phyloP scores from a whole-genome alignment of 2,113 vertebrate genomes.

The Brachyhypopomus occidentalis region DNA sequence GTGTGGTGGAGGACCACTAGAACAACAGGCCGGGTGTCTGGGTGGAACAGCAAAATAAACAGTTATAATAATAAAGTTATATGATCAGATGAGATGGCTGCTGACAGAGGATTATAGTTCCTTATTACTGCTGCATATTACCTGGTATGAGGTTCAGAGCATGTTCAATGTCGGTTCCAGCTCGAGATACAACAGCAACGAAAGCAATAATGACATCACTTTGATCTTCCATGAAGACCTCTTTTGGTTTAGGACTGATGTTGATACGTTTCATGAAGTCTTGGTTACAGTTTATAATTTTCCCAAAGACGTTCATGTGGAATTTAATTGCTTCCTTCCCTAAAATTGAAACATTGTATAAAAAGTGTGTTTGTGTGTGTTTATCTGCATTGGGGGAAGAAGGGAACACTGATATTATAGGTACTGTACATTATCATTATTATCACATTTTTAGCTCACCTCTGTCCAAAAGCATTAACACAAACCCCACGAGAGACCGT shows the following conservation, averaged over 20 bases:
- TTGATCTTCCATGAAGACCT: neutral
- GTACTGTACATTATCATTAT: neutral
- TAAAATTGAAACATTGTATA: neutral
- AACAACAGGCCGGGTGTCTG: neutral
- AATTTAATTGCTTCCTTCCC: neutral
- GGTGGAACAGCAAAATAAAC: neutral
- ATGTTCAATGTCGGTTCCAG: slow-evolving; percentile 6
- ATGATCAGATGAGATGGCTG: too few species aligned
- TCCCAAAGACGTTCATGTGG: neutral
- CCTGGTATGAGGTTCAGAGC: neutral
- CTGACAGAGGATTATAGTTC: too few species aligned
- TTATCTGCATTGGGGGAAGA: neutral
- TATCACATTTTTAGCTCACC: neutral
- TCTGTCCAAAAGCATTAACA: neutral
- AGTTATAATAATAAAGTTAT: neutral
- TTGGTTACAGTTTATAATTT: neutral
- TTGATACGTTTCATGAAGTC: neutral
- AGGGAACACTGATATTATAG: neutral
- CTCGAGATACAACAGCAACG: neutral
- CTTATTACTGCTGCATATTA: neutral
- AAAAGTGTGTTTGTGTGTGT: neutral
- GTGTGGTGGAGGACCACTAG: slow-evolving; percentile 31
- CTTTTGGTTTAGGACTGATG: neutral
- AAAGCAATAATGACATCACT: slow-evolving; percentile 22
- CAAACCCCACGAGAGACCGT: too few species aligned